Percentiles rank a stretch among this genome's conserved stretches.
Evolutionary conservation across 2,888 invertebrate genomes (phyloP).

Genomic region (Drosophila subquinaria): DNA sequence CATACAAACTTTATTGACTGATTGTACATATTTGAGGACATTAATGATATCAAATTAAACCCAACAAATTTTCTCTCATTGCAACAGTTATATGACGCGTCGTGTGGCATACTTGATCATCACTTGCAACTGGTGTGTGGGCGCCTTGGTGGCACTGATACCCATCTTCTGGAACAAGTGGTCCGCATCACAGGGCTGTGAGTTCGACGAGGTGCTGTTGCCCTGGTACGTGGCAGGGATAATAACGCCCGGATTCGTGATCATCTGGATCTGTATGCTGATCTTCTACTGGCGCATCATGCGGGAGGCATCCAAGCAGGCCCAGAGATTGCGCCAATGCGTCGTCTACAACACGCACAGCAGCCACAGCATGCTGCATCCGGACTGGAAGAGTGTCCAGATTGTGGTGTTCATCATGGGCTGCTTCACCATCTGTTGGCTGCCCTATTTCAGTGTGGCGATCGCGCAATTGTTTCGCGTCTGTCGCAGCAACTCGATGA

Average conservation of each 20-base stretch:
- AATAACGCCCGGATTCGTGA: constrained; percentile 90
- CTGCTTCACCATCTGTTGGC: constrained; percentile 93
- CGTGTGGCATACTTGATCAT: constrained; percentile 88
- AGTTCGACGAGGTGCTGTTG: constrained; percentile 89
- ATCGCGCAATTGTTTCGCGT: constrained; percentile 88
- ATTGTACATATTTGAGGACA: too few species aligned
- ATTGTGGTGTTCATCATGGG: constrained; percentile 92
- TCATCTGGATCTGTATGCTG: constrained; percentile 91
- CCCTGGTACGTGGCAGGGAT: constrained; percentile 86
- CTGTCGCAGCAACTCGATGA: constrained; percentile 86
- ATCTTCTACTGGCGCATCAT: constrained; percentile 92
- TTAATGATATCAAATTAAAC: neutral
- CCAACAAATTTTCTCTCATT: neutral
- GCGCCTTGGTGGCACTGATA: constrained; percentile 89
- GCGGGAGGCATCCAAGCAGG: constrained; percentile 91
- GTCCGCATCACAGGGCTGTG: constrained; percentile 88
- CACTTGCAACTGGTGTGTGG: constrained; percentile 89
- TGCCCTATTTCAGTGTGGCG: constrained; percentile 91
- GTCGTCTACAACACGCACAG: constrained; percentile 86
- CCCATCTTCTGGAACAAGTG: constrained; percentile 93
- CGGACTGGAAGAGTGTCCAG: constrained; percentile 92
- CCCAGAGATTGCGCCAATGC: constrained; percentile 88
- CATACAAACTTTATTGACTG: too few species aligned
- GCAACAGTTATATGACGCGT: constrained; percentile 88
- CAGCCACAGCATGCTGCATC: constrained; percentile 73